Percentiles rank a stretch among this genome's conserved stretches.
Evolutionary conservation across 2,888 invertebrate genomes (phyloP).

Genomic region (Antitype chi): DNA sequence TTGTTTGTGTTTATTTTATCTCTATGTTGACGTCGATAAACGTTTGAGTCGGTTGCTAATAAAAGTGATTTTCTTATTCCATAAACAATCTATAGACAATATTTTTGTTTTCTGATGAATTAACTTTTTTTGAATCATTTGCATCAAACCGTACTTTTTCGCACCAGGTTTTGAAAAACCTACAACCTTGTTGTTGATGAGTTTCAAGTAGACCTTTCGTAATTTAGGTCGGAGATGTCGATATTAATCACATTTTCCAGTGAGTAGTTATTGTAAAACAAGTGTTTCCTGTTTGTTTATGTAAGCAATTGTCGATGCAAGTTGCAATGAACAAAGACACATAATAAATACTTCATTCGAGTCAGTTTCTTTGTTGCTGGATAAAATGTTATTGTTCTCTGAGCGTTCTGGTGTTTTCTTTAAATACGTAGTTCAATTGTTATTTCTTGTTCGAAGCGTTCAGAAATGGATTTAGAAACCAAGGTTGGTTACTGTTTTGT

Average conservation of each 20-base stretch:
- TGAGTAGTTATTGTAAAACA: slow-evolving; percentile 59
- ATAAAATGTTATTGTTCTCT: slow-evolving; percentile 70
- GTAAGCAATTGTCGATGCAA: slow-evolving; percentile 64
- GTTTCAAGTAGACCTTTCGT: slow-evolving; percentile 3
- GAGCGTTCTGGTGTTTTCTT: slow-evolving; percentile 53
- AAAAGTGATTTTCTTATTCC: background rate
- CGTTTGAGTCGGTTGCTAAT: slow-evolving; percentile 5
- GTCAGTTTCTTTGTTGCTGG: slow-evolving; percentile 74
- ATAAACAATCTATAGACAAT: background rate
- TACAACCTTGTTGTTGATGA: background rate
- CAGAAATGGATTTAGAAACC: slow-evolving; percentile 36
- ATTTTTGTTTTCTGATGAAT: background rate
- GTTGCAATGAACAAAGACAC: slow-evolving; percentile 72
- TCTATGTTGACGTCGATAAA: slow-evolving; percentile 8
- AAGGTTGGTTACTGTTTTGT: slow-evolving; percentile 37
- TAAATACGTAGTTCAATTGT: slow-evolving; percentile 56
- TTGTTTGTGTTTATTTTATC: slow-evolving; percentile 41
- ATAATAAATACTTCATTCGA: slow-evolving; percentile 67
- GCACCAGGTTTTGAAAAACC: background rate
- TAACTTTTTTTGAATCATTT: background rate
- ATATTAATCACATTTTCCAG: slow-evolving; percentile 55
- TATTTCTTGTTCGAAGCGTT: slow-evolving; percentile 49
- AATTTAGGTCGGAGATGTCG: slow-evolving; percentile 44
- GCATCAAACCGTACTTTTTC: background rate
- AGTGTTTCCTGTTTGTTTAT: slow-evolving; percentile 72